phyloP scores from a whole-genome alignment of 2,113 vertebrate species.

The Alaudala cheleensis region DNA sequence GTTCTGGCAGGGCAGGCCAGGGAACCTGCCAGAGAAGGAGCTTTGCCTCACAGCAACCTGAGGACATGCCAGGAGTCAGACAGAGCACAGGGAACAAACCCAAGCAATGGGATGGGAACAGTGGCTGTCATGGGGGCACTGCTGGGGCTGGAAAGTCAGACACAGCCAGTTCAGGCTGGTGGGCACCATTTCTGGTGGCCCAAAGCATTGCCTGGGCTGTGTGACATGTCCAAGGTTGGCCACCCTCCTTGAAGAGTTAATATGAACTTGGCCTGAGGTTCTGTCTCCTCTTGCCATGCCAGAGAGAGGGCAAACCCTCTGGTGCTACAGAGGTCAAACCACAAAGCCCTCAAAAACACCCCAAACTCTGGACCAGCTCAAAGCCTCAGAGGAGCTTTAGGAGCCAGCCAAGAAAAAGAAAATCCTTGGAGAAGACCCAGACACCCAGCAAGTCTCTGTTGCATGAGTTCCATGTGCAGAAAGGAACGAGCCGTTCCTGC shows the following conservation, averaged over 20 bases:
- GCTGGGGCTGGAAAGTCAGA: not conserved
- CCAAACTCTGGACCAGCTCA: not conserved
- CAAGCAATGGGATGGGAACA: not conserved
- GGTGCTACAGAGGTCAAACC: not conserved
- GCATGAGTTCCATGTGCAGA: not conserved
- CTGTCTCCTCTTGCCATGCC: not conserved
- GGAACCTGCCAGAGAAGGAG: not conserved
- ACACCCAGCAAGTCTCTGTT: not conserved
- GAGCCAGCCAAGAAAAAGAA: not conserved
- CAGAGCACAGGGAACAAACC: not conserved
- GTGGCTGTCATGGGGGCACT: not conserved
- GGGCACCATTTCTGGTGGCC: not conserved
- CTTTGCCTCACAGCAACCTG: not conserved
- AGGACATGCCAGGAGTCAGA: not conserved
- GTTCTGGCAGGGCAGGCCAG: not conserved
- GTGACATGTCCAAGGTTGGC: not conserved
- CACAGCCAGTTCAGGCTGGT: not conserved
- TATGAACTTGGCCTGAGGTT: fast-evolving
- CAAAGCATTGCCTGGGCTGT: not conserved
- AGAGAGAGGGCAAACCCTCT: not conserved
- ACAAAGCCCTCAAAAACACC: not conserved
- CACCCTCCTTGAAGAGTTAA: not conserved
- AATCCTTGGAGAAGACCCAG: not conserved
- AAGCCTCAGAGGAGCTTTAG: not conserved
- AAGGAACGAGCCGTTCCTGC: not conserved